These are phyloP conservation scores for Podarcis raffonei DNA, from an alignment of 2,113 vertebrate species.

Conservation along the genomic window DNA sequence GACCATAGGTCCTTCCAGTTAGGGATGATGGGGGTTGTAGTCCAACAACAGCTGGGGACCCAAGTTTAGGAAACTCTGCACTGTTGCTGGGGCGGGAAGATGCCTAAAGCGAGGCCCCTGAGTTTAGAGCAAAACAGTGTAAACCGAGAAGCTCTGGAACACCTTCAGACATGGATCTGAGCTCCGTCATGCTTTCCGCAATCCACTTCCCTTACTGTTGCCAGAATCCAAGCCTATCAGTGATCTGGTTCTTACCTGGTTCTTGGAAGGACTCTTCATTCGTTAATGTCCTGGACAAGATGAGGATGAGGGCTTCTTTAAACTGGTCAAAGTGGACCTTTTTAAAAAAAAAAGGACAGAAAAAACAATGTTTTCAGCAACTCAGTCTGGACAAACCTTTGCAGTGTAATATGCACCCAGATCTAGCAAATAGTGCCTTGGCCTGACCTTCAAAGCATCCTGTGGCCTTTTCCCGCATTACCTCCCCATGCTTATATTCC, in stretches of 20 bases:
- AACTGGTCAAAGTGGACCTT: conserved; percentile 95
- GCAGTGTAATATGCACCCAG: not conserved
- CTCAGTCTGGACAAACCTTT: not conserved
- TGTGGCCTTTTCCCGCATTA: too few species aligned
- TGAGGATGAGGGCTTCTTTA: conserved; percentile 91
- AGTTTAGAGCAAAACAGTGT: not conserved
- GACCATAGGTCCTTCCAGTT: too few species aligned
- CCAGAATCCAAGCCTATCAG: not conserved
- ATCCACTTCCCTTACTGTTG: too few species aligned
- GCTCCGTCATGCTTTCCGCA: too few species aligned
- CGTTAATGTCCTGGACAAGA: conserved; percentile 82
- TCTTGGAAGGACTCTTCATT: conserved; percentile 78
- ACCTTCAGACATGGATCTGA: not conserved
- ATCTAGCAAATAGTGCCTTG: too few species aligned
- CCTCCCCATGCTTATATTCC: too few species aligned
- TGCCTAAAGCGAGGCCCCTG: not conserved
- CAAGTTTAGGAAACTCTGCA: too few species aligned
- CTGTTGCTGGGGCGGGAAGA: not conserved
- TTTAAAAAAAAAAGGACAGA: conserved; percentile 15
- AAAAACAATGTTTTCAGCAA: not conserved
- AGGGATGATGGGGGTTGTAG: too few species aligned
- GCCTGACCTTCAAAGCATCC: too few species aligned
- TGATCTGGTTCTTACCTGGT: conserved; percentile 80
- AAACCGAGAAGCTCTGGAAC: not conserved
- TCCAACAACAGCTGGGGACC: too few species aligned